Conservation (phyloP, 35 echinoderm and acorn worm species). For the Apostichopus parvimensis region DNA sequence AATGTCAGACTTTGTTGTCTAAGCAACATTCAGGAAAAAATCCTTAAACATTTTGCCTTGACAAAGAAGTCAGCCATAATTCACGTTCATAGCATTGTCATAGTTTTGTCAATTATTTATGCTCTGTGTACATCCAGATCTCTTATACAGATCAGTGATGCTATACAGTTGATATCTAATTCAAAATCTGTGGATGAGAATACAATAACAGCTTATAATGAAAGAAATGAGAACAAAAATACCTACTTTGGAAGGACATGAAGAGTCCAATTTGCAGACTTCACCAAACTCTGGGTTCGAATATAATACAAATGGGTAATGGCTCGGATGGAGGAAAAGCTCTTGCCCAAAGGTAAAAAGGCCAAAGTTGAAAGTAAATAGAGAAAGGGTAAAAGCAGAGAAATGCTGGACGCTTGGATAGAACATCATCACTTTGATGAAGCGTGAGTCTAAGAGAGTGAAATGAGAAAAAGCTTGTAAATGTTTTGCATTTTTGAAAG, state of each 20-base stretch:
- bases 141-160: too few species aligned
- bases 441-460: neutral
- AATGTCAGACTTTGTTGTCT: too few species aligned
- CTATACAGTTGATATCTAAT: too few species aligned
- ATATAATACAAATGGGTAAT: conserved; percentile 37
- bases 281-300: conserved; percentile 18
- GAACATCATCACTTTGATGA: neutral
- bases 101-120: too few species aligned
- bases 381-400: neutral
- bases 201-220: too few species aligned
- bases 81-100: too few species aligned
- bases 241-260: conserved; percentile 32
- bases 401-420: neutral
- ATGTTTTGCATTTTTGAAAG: too few species aligned
- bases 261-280: conserved; percentile 10
- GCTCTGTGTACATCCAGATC: too few species aligned
- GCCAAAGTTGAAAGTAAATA: neutral
- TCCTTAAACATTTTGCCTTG: too few species aligned
- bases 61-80: too few species aligned
- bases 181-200: too few species aligned
- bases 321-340: conserved; percentile 35
- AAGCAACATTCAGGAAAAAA: too few species aligned
- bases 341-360: conserved; percentile 14
- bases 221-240: neutral
- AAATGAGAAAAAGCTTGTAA: neutral